A percentile compares a stretch with the other conserved stretches of the same genome.
Conservation (phyloP, 2,888 invertebrate genomes). For the Pristionchus maxplancki region DNA sequence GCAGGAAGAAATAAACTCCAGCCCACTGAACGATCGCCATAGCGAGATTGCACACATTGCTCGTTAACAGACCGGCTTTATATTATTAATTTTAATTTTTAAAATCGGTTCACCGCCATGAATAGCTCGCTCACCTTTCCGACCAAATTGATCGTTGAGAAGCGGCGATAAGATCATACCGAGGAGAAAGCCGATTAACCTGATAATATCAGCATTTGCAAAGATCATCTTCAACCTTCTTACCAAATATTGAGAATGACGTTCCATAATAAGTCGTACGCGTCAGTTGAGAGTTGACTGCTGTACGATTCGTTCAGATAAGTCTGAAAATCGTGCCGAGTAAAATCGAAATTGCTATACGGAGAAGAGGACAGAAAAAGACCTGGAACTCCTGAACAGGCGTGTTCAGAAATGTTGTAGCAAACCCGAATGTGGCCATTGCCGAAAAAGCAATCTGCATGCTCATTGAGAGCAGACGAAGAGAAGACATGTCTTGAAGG, state of each 20-base stretch:
- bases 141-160: not conserved
- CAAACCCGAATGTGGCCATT: not conserved
- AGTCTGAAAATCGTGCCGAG: not conserved
- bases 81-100: not conserved
- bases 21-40: not conserved
- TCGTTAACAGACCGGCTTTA: not conserved
- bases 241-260: not conserved
- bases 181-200: not conserved
- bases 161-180: not conserved
- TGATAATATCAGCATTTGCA: too few relatives aligned
- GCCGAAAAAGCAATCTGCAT: not conserved
- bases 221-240: too few relatives aligned
- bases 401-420: not conserved
- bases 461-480: not conserved
- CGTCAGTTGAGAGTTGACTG: not conserved
- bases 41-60: not conserved
- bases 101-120: not conserved
- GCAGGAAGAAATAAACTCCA: not conserved
- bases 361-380: too few relatives aligned
- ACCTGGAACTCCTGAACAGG: constrained; percentile 16
- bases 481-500: too few relatives aligned
- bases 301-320: constrained; percentile 1
- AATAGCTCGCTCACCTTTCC: too few relatives aligned
- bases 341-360: too few relatives aligned
- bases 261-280: not conserved